Conservation (phyloP, 1,140 invertebrate genomes). For the Phymastichus coffea region DNA sequence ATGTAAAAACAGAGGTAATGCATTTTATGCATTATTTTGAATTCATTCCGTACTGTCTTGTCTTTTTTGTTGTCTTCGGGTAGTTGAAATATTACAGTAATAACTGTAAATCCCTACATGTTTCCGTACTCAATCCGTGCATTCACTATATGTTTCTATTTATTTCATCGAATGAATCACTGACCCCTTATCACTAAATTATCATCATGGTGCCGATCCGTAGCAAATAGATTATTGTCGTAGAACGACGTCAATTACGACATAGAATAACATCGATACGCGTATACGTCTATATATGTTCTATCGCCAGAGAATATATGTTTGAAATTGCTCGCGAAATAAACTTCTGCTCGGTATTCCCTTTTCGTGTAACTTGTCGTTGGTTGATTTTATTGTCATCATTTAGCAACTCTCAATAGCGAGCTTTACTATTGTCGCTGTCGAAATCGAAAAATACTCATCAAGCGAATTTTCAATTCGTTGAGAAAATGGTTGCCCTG, state of each 20-base stretch:
- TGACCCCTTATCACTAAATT: conserved; percentile 3
- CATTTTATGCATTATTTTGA: too few species aligned
- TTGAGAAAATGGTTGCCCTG: not conserved
- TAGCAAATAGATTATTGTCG: conserved; percentile 1
- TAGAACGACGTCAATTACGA: not conserved
- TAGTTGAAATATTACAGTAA: too few species aligned
- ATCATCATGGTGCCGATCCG: not conserved
- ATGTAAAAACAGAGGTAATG: too few species aligned
- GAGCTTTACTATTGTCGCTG: not conserved
- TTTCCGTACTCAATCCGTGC: not conserved
- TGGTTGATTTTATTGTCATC: conserved; percentile 8
- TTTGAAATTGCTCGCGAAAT: not conserved
- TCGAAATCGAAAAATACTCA: not conserved
- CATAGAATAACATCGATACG: not conserved
- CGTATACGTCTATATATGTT: not conserved
- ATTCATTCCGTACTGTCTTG: too few species aligned
- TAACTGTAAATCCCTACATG: conserved; percentile 17
- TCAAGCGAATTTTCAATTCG: not conserved
- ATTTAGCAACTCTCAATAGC: not conserved
- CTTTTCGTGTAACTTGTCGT: not conserved
- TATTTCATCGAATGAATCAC: conserved; percentile 37
- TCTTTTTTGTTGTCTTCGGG: too few species aligned
- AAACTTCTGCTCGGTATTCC: not conserved
- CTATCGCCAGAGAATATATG: not conserved
- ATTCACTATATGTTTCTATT: conserved; percentile 41